phyloP scores from a whole-genome alignment of 2,113 vertebrate species.

The Crotalus helleri region DNA sequence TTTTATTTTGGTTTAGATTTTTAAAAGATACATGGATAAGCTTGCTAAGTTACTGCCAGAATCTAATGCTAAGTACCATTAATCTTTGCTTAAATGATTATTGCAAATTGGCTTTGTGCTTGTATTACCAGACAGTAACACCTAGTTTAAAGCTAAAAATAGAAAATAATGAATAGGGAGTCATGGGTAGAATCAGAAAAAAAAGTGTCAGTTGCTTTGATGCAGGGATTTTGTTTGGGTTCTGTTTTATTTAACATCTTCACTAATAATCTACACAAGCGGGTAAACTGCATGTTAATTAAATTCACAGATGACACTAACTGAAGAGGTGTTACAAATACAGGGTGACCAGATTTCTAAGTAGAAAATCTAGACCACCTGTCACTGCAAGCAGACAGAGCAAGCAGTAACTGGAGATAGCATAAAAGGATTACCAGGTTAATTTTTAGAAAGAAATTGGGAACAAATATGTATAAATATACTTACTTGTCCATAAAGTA shows the following conservation, averaged over 20 bases:
- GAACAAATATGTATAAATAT: slow-evolving; percentile 12
- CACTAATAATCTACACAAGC: slow-evolving; percentile 68
- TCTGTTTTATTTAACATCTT: slow-evolving; percentile 68
- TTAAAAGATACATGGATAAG: not conserved
- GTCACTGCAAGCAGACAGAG: slow-evolving; percentile 56
- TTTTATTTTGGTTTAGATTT: not conserved
- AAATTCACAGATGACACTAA: slow-evolving; percentile 74
- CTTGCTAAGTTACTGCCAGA: not conserved
- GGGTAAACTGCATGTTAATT: slow-evolving; percentile 68
- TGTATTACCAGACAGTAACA: not conserved
- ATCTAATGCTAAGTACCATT: not conserved
- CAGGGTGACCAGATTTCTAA: slow-evolving; percentile 65
- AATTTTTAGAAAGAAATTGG: slow-evolving; percentile 34
- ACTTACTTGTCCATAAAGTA: not conserved
- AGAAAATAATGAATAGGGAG: slow-evolving; percentile 14
- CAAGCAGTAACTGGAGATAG: slow-evolving; percentile 46
- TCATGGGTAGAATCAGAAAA: slow-evolving; percentile 25
- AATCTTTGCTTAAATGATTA: not conserved
- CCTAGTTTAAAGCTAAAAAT: slow-evolving; percentile 25
- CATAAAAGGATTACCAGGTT: slow-evolving; percentile 61
- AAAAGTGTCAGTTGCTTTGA: slow-evolving; percentile 45
- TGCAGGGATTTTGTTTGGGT: slow-evolving; percentile 46
- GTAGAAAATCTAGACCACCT: slow-evolving; percentile 66
- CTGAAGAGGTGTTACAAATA: slow-evolving; percentile 62
- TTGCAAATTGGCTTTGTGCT: not conserved